Base-by-base conservation (phyloP, 1,140 invertebrate species). In the Drosophila funebris region DNA sequence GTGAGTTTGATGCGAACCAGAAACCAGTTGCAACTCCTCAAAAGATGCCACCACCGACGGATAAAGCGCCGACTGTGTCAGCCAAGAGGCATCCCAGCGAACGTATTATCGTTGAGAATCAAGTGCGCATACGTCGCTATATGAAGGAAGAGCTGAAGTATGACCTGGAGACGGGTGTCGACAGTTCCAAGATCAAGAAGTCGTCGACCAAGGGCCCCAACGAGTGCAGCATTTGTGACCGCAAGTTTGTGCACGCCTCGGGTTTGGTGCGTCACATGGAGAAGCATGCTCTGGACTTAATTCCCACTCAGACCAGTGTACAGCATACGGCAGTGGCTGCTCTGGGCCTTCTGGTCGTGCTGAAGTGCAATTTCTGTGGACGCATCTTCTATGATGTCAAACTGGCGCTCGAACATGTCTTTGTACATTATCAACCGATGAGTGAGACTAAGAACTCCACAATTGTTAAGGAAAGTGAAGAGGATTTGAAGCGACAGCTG, bases 211-310 rank as follows among this genome's bases (percentile, higher is more conserved):
- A 90, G 44, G 77, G 73, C 0, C 73, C 78, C 7, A 77, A 91
- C 52, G 91, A 91, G 52, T 92, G 91, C 27, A 80, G 44, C 24
- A 72, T 90, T n/a, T 92, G 91, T 37, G 90, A 91, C 8, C 83
- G 90, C 4, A 90, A 91, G 54, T 91, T 91, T 44, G 91, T 92
- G 0, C 91, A 92, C 57, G 73, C 84, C 22, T 91, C 91, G 0
- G 91, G 91, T 9, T n/a, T 92, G 20, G 67, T 73, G 14, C 80
- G 91, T 8, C 91, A 92, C 68, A 90, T 91, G 84, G 91, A 91
- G 46, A 92, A 91, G 62, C 91, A 92, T 69, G 79, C 82, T 2
- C 36, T 91, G 16, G 90, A 92, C 20, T 44, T 82, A 2, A 85
- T 91, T 16, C 81, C 90, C 1, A 54, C 64, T 0, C 66, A 70